Evolutionary conservation across 2,113 vertebrate species (phyloP).

Genomic region (Pteruthius melanotis): DNA sequence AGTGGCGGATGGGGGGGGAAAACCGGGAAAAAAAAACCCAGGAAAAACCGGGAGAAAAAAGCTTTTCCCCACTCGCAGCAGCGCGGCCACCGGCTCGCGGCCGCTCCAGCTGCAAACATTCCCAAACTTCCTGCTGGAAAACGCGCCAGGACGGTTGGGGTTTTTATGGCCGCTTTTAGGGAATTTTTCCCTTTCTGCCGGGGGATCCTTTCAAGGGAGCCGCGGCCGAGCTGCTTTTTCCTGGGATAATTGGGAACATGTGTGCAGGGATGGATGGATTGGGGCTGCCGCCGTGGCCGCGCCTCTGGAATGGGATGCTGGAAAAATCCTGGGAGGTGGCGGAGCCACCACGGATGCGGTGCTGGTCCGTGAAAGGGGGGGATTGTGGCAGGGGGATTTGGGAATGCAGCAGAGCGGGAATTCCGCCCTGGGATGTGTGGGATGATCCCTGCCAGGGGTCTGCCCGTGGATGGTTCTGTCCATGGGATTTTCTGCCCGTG

Average conservation of each 20-base stretch:
- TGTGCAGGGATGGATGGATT: not conserved
- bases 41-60: not conserved
- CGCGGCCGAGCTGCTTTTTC: not conserved
- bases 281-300: not conserved
- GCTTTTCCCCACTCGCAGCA: not conserved
- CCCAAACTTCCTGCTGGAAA: not conserved
- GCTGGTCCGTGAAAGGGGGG: not conserved
- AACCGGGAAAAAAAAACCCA: not conserved
- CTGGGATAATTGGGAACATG: not conserved
- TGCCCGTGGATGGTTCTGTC: not conserved
- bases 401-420: not conserved
- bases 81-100: not conserved
- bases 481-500: no score
- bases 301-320: not conserved
- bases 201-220: not conserved
- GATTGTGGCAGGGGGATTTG: not conserved
- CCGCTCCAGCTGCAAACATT: not conserved
- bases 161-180: not conserved
- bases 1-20: fast-evolving
- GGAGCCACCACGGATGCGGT: fast-evolving
- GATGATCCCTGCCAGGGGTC: not conserved
- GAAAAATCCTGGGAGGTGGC: not conserved
- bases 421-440: not conserved
- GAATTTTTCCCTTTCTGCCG: not conserved
- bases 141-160: not conserved